Evolutionary conservation across 2,113 vertebrate genomes (phyloP).

Genomic region (Etheostoma spectabile): DNA sequence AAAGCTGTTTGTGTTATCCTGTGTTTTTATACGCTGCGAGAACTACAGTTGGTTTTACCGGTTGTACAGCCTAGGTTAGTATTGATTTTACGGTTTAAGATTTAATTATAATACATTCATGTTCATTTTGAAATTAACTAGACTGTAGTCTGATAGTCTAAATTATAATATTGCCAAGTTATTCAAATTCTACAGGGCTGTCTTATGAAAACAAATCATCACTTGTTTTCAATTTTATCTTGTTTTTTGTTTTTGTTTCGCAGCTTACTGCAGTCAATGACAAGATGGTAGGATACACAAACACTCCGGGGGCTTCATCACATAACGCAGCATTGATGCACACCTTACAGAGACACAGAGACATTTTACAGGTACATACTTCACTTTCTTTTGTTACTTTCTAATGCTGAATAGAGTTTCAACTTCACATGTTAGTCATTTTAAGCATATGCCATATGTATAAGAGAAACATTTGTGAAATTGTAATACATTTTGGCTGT

Average conservation of each 20-base stretch:
- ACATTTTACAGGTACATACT: conserved; percentile 91
- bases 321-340: conserved; percentile 94
- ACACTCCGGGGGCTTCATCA: conserved; percentile 86
- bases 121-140: background rate
- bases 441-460: background rate
- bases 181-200: background rate
- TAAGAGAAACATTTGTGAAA: background rate
- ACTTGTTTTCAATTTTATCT: background rate
- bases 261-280: conserved; percentile 93
- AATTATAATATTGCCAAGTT: background rate
- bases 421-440: background rate
- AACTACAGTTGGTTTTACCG: background rate
- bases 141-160: background rate
- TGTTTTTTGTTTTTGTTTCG: background rate
- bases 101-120: background rate
- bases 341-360: conserved; percentile 94
- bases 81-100: background rate
- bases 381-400: background rate
- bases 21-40: background rate
- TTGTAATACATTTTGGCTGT: background rate
- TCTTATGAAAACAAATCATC: background rate
- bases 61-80: background rate
- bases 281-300: conserved; percentile 94
- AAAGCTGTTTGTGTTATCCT: background rate
- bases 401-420: background rate